Percentiles rank a stretch among this genome's conserved stretches.
Conservation (phyloP, 2,113 vertebrate species). For the Circaetus cinerascens region DNA sequence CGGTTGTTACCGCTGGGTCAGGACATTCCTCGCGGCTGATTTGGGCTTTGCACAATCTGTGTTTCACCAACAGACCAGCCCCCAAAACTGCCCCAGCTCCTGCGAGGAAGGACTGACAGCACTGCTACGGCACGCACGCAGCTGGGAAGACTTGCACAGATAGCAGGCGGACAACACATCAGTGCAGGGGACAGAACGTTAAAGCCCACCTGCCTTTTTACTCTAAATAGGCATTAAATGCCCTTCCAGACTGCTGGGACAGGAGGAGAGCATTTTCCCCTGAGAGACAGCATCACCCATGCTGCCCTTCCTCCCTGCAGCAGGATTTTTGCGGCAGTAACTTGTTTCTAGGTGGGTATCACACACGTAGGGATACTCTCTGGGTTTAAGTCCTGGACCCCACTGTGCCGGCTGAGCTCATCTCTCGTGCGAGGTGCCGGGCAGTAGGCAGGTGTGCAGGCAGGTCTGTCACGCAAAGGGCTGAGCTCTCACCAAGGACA, state of each 20-base stretch:
- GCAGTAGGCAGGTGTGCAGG: background rate
- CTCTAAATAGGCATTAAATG: background rate
- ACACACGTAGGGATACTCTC: too few species aligned
- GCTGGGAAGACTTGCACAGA: background rate
- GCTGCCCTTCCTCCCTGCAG: background rate
- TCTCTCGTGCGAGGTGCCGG: fast-evolving
- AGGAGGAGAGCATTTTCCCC: background rate
- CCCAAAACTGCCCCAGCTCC: background rate
- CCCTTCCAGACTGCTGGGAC: background rate
- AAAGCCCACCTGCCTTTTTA: background rate
- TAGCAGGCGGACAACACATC: too few species aligned
- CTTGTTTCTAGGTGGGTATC: background rate
- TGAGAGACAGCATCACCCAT: fast-evolving
- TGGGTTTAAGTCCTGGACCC: too few species aligned
- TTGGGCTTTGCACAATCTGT: background rate
- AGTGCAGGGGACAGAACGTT: background rate
- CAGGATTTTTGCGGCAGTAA: background rate
- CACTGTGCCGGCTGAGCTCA: fast-evolving
- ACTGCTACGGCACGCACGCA: fast-evolving
- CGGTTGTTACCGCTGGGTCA: background rate
- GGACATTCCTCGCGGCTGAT: fast-evolving
- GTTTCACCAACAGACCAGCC: background rate
- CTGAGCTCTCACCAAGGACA: background rate
- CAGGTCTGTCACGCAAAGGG: background rate
- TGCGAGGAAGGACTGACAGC: background rate